Conservation (phyloP, 2,797 vertebrate species). For the Setipinna tenuifilis region DNA sequence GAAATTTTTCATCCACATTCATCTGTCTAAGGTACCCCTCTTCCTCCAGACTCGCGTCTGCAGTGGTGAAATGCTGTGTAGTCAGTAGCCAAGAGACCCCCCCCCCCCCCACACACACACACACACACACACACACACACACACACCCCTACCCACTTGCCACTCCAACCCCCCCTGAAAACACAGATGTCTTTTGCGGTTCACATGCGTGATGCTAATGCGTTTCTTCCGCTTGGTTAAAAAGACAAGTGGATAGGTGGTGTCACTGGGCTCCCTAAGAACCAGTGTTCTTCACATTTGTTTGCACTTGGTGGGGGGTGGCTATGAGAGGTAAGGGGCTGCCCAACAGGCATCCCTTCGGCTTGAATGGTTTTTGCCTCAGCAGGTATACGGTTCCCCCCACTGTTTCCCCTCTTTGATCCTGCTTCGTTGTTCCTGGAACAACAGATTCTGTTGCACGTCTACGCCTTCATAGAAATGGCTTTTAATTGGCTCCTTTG, state of each 20-base stretch:
- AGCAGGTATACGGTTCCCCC: background rate
- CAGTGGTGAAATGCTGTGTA: background rate
- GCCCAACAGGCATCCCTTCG: background rate
- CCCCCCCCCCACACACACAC: background rate
- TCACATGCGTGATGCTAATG: background rate
- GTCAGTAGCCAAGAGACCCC: background rate
- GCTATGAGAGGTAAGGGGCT: background rate
- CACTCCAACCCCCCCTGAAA: background rate
- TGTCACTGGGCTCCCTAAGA: background rate
- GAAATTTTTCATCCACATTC: background rate
- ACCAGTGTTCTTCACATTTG: background rate
- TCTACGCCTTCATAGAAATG: background rate
- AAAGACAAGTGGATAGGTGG: background rate
- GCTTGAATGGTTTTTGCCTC: background rate
- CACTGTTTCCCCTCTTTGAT: background rate
- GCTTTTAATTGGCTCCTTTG: background rate
- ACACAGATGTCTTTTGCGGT: background rate
- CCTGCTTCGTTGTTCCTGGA: background rate
- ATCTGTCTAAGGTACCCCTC: background rate
- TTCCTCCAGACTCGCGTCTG: background rate
- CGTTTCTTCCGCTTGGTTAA: background rate
- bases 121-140: background rate
- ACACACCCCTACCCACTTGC: background rate
- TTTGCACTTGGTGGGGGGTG: background rate
- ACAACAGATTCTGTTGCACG: background rate